Evolutionary conservation across 2,113 vertebrate species (phyloP), one percentile per base, ranked within the genome.

Genomic region (Lichenostomus cassidix): DNA sequence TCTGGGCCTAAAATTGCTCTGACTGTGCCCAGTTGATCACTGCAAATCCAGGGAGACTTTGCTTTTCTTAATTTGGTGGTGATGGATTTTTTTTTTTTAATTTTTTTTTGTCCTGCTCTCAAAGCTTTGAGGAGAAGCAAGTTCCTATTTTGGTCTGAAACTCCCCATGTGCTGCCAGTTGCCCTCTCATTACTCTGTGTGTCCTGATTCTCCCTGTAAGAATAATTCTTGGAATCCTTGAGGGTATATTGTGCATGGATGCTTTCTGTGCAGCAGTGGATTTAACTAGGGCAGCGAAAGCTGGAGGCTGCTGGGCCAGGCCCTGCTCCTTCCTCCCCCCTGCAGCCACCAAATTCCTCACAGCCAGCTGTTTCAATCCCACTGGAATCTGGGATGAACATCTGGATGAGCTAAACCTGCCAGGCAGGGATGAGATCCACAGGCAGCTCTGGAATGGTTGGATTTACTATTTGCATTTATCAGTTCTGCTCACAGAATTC

Each of bases 131-230:
- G 77, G 50, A 91, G 68, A 47, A 92, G 18, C 77, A 47, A 46
- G 74, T 47, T 92, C 64, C 87, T 92, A 89, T 91, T 96, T 94
- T 84, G 74, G 92, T 92, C 74, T 78, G 73, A 19, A 94, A 14
- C 53, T 95, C 87, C 74, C 83, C 14, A 41, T 22, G 15, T 59
- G 12, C 70, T 85, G 60, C 27, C 67, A 41, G 83, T 58, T 87
- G 85, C 47, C 80, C 93, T 95, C 68, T 81, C 28, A 50, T 67
- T 44, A 27, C 58, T 31, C 6, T 27, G 53, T 39, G 41, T 84
- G 84, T 50, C 80, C 87, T 53, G 46, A 23, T 96, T 93, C 25
- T 94, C 71, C 73, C 76, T 81, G 80, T 16, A 63, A 80, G 88
- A 64, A 15, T 4, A 67, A 83, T 58, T 95, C 89, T 35, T 91